A percentile compares a stretch with the other conserved stretches of the same genome.
Evolutionary conservation across 1,140 invertebrate species (phyloP).

Genomic region (Bilobella aurantiaca): DNA sequence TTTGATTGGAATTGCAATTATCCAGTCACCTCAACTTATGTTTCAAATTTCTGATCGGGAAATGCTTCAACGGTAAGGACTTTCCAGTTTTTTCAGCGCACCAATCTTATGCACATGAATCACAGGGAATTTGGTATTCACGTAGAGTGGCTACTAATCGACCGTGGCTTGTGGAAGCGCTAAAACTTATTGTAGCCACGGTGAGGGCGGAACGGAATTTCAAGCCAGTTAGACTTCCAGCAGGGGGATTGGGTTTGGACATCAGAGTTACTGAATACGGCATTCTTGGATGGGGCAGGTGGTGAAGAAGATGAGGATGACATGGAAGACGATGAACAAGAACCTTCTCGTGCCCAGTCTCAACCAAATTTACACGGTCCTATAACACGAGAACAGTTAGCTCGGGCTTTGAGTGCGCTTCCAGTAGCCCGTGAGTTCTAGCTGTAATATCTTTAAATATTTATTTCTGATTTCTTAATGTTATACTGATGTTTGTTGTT

Average conservation of each 20-base stretch:
- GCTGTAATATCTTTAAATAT: too few species aligned
- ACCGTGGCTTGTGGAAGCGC: slow-evolving; percentile 31
- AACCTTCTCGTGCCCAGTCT: background rate
- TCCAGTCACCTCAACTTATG: slow-evolving; percentile 16
- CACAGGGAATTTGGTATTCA: background rate
- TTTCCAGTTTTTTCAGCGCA: background rate
- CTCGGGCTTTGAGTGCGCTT: slow-evolving; percentile 18
- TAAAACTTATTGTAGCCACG: slow-evolving; percentile 25
- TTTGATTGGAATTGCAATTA: slow-evolving; percentile 18
- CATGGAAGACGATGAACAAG: slow-evolving; percentile 23
- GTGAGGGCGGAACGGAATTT: slow-evolving; percentile 17
- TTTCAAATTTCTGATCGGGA: slow-evolving; percentile 12
- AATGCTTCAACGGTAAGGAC: slow-evolving; percentile 1
- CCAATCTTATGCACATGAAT: background rate
- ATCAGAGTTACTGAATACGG: slow-evolving; percentile 4
- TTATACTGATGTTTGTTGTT: background rate
- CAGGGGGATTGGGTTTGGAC: background rate
- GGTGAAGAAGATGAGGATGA: slow-evolving; percentile 27
- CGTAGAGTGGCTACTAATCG: slow-evolving; percentile 16
- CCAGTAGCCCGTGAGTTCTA: too few species aligned
- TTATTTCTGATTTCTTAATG: background rate
- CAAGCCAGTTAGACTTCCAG: background rate
- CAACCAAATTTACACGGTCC: background rate
- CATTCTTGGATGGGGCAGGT: slow-evolving; percentile 7
- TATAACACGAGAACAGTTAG: slow-evolving; percentile 30